Evolutionary conservation across 2,888 invertebrate genomes (phyloP), one percentile per base, ranked within the genome.

Genomic region (Therioaphis trifolii): DNA sequence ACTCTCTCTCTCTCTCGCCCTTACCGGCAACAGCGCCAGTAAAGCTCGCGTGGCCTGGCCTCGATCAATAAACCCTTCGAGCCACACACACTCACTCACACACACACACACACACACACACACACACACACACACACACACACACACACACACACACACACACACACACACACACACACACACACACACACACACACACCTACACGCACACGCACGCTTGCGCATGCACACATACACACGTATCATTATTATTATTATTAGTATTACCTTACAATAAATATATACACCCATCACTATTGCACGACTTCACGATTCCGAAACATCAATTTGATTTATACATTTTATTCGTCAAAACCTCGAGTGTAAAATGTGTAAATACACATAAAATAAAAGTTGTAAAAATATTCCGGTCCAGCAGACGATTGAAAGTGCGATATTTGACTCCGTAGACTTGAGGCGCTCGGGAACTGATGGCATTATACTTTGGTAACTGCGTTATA

Each of bases 41-140:
- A 76, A 76, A 63, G 46, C 76, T 63, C 29, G 61, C 63, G 76
- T 63, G 76, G 61, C 76, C 76, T 63, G 76, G 76, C 61, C 76
- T 14, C 76, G 76, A 76, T 76, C 76, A 63, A 76, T 76, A 76
- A 76, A 76, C 76, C 63, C 76, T 61, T 43, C 76, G 43, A 76
- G 61, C 40, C 58, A n/a, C 75, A 29, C 72, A 72, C 72, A 68
- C 68, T 21, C n/a, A 11, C n/a, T 0, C 35, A 9, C 40, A 1
- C 35, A 11, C 35, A 14, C 69, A 2, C 21, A 14, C 12, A 5
- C 43, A 52, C 52, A 21, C 29, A 43, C 24, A 69, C 43, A 40
- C 63, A 35, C n/a, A n/a, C n/a, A n/a, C n/a, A n/a, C n/a, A n/a
- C n/a, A n/a, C n/a, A n/a, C n/a, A n/a, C n/a, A n/a, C n/a, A n/a